Evolutionary conservation across 2,797 vertebrate genomes (phyloP), one percentile per base, ranked within the genome.

Genomic region (Acestrorhynchus altus): DNA sequence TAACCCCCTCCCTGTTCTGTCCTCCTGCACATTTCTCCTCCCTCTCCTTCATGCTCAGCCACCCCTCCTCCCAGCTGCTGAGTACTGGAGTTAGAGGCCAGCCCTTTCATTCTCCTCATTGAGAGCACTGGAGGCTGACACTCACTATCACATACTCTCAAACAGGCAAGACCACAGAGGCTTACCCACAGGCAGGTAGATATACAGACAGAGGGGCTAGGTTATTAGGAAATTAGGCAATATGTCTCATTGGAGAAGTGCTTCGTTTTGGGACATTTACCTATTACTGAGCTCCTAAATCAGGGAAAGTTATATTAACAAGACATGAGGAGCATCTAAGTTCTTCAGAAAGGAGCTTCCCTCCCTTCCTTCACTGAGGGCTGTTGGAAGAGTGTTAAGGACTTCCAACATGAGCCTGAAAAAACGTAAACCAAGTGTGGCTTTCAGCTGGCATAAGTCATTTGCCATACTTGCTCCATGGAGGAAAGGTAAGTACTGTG

Each of bases 381-480:
- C 75, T 78, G 8, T 47, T 78, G 22, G 57, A 49, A 49, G 44
- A 65, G 15, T 64, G 31, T 26, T 73, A 26, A 18, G 77, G 85
- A 79, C 63, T 64, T 56, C 44, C 74, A 88, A 35, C 40, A 93
- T 93, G 92, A 94, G 90, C 65, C 71, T 86, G 54, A 93, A 84
- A 75, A 89, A 71, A 80, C 90, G 79, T 49, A 92, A 90, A 85
- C 40, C 88, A 3, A 89, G 87, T 26, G 84, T 90, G 81, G 93
- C 92, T 54, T 94, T 95, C 86, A 86, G 88, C 88, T 94, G 94
- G 94, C 92, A 95, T 64, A 92, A 89, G 80, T 93, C 93, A 0
- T 93, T 95, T 81, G 81, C 92, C 69, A 91, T 95, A 78, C 85
- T 89, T 73, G 85, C 90, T 67, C 90, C 93, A 2, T 95, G 94